Evolutionary conservation across 2,113 vertebrate genomes (phyloP), one percentile per base, ranked within the genome.

Genomic region (Xiphophorus hellerii): DNA sequence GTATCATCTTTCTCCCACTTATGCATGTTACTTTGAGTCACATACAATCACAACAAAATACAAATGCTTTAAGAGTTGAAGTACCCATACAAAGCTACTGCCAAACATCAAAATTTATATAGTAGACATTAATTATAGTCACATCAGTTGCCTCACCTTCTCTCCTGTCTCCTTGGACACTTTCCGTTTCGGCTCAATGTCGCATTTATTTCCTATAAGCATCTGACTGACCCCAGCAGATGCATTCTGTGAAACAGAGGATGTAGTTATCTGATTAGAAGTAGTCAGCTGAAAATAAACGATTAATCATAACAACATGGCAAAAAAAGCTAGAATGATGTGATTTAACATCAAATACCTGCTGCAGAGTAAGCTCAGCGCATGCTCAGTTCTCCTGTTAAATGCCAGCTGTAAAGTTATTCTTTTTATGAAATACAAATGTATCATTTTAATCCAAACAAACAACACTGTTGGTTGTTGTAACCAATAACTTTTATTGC

Each of bases 131-230:
- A 11, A 58, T 58, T 58, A 58, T 20, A 58, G 51, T n/a, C 8
- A 63, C n/a, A 14, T 4, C 15, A 39, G 20, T 27, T 22, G 3
- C 39, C 90, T 92, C 63, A 98, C 97, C 96, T 97, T 96, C 61
- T 96, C 94, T 0, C 96, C 97, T 0, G 87, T 94, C 39, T 98
- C 96, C 83, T 88, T 95, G 69, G 93, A 93, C 74, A 98, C 96
- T 75, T 96, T 97, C 60, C 97, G 92, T 83, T 96, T 96, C 35
- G 89, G 79, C 80, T 97, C 97, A 81, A 98, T 97, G 93, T 98
- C 97, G 20, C 97, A 97, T 83, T 98, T 98, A 91, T 98, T 98
- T 7, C 96, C 97, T 27, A 98, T 92, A 69, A 98, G 91, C 91
- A 98, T 97, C 37, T 90, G 94, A 85, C 95, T 96, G 69, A 98